These are phyloP conservation scores for Prosopocoilus inquinatus DNA, from an alignment of 2,888 invertebrate species.

Conservation along the genomic window DNA sequence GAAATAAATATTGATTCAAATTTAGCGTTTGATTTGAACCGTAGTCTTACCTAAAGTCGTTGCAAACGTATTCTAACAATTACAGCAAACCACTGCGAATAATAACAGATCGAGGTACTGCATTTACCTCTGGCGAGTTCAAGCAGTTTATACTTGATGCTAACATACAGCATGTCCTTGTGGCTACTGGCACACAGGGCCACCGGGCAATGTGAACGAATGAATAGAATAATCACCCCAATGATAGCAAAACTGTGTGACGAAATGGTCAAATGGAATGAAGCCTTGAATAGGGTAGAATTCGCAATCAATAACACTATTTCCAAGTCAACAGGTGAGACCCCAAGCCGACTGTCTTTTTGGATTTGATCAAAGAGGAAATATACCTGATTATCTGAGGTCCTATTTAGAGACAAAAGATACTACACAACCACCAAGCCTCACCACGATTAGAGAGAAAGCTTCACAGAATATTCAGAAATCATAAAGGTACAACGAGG, in stretches of 20 bases:
- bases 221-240: constrained; percentile 28
- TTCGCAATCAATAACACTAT: constrained; percentile 27
- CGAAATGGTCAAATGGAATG: constrained; percentile 28
- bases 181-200: constrained; percentile 34
- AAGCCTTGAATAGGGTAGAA: constrained; percentile 17
- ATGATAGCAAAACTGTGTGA: constrained; percentile 30
- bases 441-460: constrained; percentile 2
- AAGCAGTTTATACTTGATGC: constrained; percentile 24
- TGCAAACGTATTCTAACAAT: constrained; percentile 25
- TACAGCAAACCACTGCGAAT: constrained; percentile 28
- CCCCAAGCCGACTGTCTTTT: constrained; percentile 6
- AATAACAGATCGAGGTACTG: constrained; percentile 33
- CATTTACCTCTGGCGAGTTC: constrained; percentile 34
- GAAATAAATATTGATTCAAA: no score
- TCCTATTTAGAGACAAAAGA: constrained; percentile 8
- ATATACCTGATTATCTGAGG: constrained; percentile 7
- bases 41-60: no score
- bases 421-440: constrained; percentile 13
- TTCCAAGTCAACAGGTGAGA: constrained; percentile 15
- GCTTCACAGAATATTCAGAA: constrained; percentile 14
- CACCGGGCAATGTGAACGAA: constrained; percentile 36
- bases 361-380: constrained; percentile 12
- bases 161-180: constrained; percentile 28
- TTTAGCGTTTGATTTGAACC: no score
- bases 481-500: constrained; percentile 11